Conservation (phyloP, 2,888 invertebrate genomes). For the Drosophila peninsularis region DNA sequence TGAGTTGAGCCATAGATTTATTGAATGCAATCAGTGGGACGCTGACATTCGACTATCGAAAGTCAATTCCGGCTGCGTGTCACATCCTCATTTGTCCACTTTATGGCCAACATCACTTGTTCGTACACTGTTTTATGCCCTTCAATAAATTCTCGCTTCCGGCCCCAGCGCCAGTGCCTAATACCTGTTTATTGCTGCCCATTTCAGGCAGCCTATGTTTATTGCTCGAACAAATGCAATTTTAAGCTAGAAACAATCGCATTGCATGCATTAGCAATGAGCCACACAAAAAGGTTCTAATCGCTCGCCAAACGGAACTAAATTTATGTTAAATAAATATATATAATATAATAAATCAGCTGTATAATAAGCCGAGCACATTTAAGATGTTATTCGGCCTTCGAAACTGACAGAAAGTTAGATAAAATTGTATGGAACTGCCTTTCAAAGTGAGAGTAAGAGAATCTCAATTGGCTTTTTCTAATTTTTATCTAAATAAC, state of each 20-base stretch:
- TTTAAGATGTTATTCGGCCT: background rate
- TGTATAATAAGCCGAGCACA: background rate
- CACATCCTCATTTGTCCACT: constrained; percentile 77
- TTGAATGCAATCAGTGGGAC: constrained; percentile 68
- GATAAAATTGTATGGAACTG: no score
- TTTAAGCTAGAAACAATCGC: constrained; percentile 44
- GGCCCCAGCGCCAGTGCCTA: constrained; percentile 34
- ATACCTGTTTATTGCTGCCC: constrained; percentile 73
- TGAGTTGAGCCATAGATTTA: constrained; percentile 75
- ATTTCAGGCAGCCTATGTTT: constrained; percentile 6
- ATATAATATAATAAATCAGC: constrained; percentile 2
- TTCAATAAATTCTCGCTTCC: constrained; percentile 75
- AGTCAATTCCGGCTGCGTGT: constrained; percentile 79
- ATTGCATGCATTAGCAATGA: constrained; percentile 63
- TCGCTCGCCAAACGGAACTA: background rate
- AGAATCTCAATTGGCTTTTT: background rate
- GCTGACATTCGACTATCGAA: constrained; percentile 65
- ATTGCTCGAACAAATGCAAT: constrained; percentile 40
- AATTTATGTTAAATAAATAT: background rate
- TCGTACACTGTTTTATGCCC: constrained; percentile 69
- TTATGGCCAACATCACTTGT: constrained; percentile 74
- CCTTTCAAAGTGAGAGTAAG: no score
- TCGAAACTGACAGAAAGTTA: no score
- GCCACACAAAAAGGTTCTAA: constrained; percentile 19
- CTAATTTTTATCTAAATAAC: background rate